phyloP scores from a whole-genome alignment of 2,888 invertebrate species.

The Eupithecia pulchellata region DNA sequence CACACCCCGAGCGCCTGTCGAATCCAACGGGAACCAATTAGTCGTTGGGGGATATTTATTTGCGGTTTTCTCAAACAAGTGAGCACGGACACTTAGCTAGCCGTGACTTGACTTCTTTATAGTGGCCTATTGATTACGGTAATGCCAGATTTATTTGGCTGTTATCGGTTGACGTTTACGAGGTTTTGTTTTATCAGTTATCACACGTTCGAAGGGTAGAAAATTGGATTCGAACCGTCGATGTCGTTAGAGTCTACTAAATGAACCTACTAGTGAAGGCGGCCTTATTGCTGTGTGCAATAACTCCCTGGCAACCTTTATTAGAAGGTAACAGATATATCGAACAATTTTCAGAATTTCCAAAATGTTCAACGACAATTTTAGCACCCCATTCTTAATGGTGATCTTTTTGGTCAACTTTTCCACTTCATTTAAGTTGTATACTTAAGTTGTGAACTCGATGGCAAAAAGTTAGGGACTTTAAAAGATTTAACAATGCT shows the following conservation, averaged over 20 bases:
- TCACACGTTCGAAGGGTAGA: not conserved
- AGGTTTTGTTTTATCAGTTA: not conserved
- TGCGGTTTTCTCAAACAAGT: constrained; percentile 79
- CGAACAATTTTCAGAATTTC: too few species aligned
- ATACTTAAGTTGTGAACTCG: constrained; percentile 79
- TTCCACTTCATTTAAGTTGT: constrained; percentile 84
- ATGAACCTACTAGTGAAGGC: too few species aligned
- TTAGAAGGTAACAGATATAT: not conserved
- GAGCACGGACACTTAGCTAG: constrained; percentile 66
- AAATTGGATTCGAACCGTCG: too few species aligned
- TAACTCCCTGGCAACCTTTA: too few species aligned
- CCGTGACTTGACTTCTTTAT: constrained; percentile 68
- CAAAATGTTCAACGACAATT: constrained; percentile 23
- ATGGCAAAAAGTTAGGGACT: constrained; percentile 79
- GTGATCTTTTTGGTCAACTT: constrained; percentile 78
- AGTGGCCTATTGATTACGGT: constrained; percentile 56
- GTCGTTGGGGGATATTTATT: constrained; percentile 82
- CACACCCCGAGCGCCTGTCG: constrained; percentile 75
- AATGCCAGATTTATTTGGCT: constrained; percentile 38
- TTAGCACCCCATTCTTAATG: constrained; percentile 47
- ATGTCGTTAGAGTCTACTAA: too few species aligned
- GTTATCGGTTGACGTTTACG: constrained; percentile 6
- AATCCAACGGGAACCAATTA: constrained; percentile 83
- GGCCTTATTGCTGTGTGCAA: too few species aligned
- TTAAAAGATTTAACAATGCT: constrained; percentile 84